Conservation (phyloP, 2,797 vertebrate species). For the Novumbra hubbsi region DNA sequence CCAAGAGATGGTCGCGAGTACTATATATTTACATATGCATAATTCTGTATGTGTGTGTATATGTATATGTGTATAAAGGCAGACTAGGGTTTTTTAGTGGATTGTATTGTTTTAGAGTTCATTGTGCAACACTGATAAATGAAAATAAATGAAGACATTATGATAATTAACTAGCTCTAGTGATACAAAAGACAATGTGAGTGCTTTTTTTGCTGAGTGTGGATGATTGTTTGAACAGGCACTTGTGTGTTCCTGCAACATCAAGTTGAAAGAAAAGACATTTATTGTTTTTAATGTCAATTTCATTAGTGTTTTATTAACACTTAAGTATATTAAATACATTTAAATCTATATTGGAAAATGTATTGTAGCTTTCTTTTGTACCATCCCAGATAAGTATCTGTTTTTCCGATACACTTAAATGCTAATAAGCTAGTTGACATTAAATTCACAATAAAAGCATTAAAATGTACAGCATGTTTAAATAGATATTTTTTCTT, state of each 20-base stretch:
- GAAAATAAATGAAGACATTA: slow-evolving; percentile 70
- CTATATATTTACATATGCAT: background rate
- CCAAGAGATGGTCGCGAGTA: background rate
- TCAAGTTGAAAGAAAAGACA: background rate
- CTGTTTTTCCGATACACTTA: too few relatives aligned
- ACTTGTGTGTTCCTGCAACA: background rate
- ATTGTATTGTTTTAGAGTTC: slow-evolving; percentile 85
- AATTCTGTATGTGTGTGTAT: slow-evolving; percentile 2
- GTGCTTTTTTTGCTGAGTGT: background rate
- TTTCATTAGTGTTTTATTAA: too few relatives aligned
- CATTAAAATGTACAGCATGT: too few relatives aligned
- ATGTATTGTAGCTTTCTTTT: too few relatives aligned
- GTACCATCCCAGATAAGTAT: too few relatives aligned
- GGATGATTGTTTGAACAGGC: background rate
- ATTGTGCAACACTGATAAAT: slow-evolving; percentile 84
- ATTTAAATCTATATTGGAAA: too few relatives aligned
- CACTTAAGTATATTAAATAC: too few relatives aligned
- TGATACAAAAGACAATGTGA: slow-evolving; percentile 41
- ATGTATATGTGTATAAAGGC: slow-evolving; percentile 30
- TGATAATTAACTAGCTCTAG: slow-evolving; percentile 83
- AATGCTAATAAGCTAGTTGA: too few relatives aligned
- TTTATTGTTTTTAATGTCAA: too few relatives aligned
- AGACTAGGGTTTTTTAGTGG: slow-evolving; percentile 78
- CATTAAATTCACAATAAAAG: too few relatives aligned
- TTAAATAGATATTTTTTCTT: too few relatives aligned